Base-by-base conservation (phyloP, 2,797 vertebrate species). In the Taeniopygia guttata region DNA sequence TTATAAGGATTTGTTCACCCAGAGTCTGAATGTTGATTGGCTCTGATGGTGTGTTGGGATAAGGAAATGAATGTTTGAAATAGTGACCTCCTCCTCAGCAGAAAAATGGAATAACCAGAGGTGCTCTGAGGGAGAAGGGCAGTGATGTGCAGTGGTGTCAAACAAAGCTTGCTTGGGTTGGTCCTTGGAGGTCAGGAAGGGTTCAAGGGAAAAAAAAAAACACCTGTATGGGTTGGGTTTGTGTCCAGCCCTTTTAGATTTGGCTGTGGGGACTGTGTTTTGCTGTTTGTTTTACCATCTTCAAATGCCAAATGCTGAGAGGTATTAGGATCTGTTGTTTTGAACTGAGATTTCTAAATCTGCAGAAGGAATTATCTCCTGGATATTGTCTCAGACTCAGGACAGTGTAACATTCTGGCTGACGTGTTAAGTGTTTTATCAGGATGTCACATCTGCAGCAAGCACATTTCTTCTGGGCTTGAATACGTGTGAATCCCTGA, bases 381-480 rank as follows among this genome's bases (percentile, higher is more conserved):
- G 68, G 22, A 34, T 74, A 45, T 75, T 63, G n/a, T 16, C 69
- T 62, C 62, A 42, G 60, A 18, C 62, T 85, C 15, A 3, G 68
- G 84, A 19, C 54, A 74, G 32, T 49, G 1, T 9, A 88, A 89
- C 38, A 16, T 74, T 40, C 34, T 54, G 55, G 69, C 68, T 93
- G 67, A 66, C 55, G 78, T 68, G 26, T 56, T 82, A 84, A 69
- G 62, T 63, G 84, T 84, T 92, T 89, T 89, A 87, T 85, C 82
- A 58, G 58, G 55, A 58, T 87, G 72, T 93, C 89, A 94, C 84
- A 80, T 62, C 84, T 87, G 67, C 54, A 92, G 84, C 49, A 78
- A 87, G 84, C 54, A 42, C 46, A 1, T 46, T 38, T 82, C 74
- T 80, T 36, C 60, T 62, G 84, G 46, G 25, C 89, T 74, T 91